Conservation (phyloP, 2,888 invertebrate species). For the Rambutsinella grinnellia region DNA sequence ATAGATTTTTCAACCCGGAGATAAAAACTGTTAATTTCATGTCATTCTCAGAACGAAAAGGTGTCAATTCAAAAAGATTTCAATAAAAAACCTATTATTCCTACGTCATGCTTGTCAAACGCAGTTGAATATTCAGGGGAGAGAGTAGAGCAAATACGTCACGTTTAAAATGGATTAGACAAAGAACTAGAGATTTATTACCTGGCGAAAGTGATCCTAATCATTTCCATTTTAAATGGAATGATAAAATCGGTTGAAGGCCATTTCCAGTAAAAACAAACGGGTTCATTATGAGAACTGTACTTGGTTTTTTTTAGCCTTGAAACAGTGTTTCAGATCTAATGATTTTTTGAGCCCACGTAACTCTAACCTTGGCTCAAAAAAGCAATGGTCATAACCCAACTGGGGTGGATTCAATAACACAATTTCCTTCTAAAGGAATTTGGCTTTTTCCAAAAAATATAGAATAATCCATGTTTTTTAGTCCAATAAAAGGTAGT, state of each 20-base stretch:
- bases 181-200: slow-evolving; percentile 17
- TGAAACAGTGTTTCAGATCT: background rate
- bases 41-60: too few relatives aligned
- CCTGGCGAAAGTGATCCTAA: slow-evolving; percentile 33
- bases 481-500: background rate
- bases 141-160: background rate
- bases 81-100: background rate
- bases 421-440: slow-evolving; percentile 26
- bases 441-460: slow-evolving; percentile 7
- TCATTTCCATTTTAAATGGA: slow-evolving; percentile 22
- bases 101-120: background rate
- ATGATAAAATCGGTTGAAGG: slow-evolving; percentile 33
- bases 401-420: too few relatives aligned
- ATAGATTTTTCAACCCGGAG: too few relatives aligned
- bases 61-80: background rate
- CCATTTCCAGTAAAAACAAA: background rate
- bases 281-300: background rate
- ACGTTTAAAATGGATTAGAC: background rate
- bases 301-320: background rate
- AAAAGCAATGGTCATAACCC: slow-evolving; percentile 7
- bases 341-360: slow-evolving; percentile 12
- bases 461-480: background rate
- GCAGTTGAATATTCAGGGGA: background rate
- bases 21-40: too few relatives aligned
- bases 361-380: slow-evolving; percentile 30